A percentile compares a stretch with the other conserved stretches of the same genome.
These are phyloP conservation scores for Meda fulgida DNA, from an alignment of 2,797 vertebrate species.

Conservation along the genomic window DNA sequence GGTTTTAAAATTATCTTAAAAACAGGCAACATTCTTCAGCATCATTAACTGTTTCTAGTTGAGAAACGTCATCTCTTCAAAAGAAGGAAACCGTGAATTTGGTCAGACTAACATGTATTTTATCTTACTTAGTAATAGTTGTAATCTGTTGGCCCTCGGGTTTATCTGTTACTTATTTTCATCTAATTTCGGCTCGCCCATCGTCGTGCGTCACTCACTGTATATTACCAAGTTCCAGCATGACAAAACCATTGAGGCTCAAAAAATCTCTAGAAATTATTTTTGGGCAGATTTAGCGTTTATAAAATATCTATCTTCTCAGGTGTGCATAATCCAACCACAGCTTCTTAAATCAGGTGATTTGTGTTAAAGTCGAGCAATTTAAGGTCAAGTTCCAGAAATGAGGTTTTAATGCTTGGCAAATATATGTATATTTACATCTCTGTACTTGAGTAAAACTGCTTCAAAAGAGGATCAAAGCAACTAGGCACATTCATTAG, in stretches of 20 bases:
- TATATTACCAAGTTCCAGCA: slow-evolving; percentile 13
- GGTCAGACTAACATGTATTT: slow-evolving; percentile 10
- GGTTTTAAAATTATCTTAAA: not conserved
- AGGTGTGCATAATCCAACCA: slow-evolving; percentile 20
- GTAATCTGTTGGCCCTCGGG: slow-evolving; percentile 11
- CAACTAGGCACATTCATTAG: not conserved
- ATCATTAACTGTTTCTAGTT: not conserved
- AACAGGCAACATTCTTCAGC: slow-evolving; percentile 1
- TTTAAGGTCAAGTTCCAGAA: not conserved
- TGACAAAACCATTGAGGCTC: not conserved
- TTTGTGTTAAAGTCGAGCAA: not conserved
- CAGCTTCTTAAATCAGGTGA: slow-evolving; percentile 19
- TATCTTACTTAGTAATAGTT: slow-evolving; percentile 20
- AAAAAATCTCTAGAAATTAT: slow-evolving; percentile 18
- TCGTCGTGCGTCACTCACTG: not conserved
- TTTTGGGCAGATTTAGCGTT: slow-evolving; percentile 18
- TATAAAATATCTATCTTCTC: slow-evolving; percentile 16
- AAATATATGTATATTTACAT: not conserved
- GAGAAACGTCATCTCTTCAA: slow-evolving; percentile 23
- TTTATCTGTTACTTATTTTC: slow-evolving; percentile 16
- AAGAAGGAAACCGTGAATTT: not conserved
- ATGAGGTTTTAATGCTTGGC: slow-evolving; percentile 2
- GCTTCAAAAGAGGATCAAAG: not conserved
- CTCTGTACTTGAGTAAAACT: slow-evolving; percentile 7
- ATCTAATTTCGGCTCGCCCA: not conserved